phyloP scores from a whole-genome alignment of 2,888 invertebrate species.

The Galerucella pusilla region DNA sequence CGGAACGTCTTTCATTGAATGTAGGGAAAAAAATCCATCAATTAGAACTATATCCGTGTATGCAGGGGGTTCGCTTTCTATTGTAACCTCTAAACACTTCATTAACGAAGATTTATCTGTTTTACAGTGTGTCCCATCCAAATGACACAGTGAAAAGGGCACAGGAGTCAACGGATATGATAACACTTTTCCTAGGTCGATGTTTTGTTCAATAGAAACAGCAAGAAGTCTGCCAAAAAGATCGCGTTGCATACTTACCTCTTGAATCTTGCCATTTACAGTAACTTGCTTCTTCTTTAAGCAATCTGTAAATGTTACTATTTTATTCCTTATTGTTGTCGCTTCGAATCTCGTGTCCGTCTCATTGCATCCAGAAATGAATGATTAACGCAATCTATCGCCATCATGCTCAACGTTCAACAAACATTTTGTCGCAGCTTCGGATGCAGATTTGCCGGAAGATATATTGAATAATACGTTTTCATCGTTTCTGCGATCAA shows the following conservation, averaged over 20 bases:
- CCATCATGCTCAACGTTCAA: not conserved
- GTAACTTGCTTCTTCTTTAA: slow-evolving; percentile 32
- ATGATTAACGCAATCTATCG: not conserved
- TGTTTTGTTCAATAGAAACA: slow-evolving; percentile 33
- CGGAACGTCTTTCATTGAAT: too few relatives aligned
- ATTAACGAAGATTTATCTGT: too few relatives aligned
- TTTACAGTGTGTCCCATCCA: too few relatives aligned
- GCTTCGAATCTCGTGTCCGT: not conserved
- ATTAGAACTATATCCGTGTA: too few relatives aligned
- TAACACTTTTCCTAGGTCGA: slow-evolving; percentile 42
- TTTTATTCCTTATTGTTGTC: not conserved
- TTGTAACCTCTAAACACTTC: too few relatives aligned
- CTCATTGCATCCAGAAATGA: not conserved
- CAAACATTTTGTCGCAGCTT: not conserved
- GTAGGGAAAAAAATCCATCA: too few relatives aligned
- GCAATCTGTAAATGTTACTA: not conserved
- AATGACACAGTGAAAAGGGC: slow-evolving; percentile 41
- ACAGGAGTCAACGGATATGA: slow-evolving; percentile 40
- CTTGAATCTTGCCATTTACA: slow-evolving; percentile 40
- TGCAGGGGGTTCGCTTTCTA: too few relatives aligned
- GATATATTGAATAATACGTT: too few relatives aligned
- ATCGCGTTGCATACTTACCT: slow-evolving; percentile 45
- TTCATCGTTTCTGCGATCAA: too few relatives aligned
- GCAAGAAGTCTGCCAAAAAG: slow-evolving; percentile 44
- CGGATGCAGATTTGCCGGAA: not conserved